phyloP scores from a whole-genome alignment of 2,113 vertebrate species.

The Syngnathus floridae region DNA sequence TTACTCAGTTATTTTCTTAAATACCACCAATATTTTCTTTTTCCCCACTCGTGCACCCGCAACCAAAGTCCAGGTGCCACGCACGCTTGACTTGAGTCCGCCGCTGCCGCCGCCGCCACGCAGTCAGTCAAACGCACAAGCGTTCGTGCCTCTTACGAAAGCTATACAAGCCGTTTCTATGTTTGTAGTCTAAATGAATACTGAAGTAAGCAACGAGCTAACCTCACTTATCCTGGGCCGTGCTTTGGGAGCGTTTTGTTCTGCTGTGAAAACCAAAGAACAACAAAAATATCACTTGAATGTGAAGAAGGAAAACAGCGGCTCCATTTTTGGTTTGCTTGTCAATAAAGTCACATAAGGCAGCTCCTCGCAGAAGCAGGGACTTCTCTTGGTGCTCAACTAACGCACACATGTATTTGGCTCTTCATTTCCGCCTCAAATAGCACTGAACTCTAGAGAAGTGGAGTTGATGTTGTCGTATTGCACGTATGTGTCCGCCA shows the following conservation, averaged over 20 bases:
- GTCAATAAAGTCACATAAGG: slow-evolving; percentile 62
- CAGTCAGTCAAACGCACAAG: slow-evolving; percentile 38
- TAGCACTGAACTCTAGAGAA: slow-evolving; percentile 17
- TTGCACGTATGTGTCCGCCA: background rate
- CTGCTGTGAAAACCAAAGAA: background rate
- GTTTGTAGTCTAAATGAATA: too few species aligned
- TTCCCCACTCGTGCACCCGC: too few species aligned
- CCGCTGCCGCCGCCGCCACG: too few species aligned
- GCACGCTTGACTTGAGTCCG: slow-evolving; percentile 31
- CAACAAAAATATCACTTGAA: slow-evolving; percentile 1
- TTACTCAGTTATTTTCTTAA: too few species aligned
- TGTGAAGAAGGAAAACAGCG: slow-evolving; percentile 41
- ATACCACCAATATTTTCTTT: too few species aligned
- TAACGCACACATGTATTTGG: too few species aligned
- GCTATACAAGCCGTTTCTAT: slow-evolving; percentile 23
- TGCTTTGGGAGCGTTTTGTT: background rate
- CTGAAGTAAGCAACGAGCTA: background rate
- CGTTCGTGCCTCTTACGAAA: slow-evolving; percentile 24
- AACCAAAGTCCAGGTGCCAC: background rate
- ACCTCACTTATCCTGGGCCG: background rate
- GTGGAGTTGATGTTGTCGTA: background rate
- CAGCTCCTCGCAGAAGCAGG: slow-evolving; percentile 72
- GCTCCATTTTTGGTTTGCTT: slow-evolving; percentile 51
- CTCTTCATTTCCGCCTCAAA: too few species aligned
- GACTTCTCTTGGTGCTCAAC: slow-evolving; percentile 67